Conservation (phyloP, 2,797 vertebrate species). For the Cryptoblepharus egeriae region DNA sequence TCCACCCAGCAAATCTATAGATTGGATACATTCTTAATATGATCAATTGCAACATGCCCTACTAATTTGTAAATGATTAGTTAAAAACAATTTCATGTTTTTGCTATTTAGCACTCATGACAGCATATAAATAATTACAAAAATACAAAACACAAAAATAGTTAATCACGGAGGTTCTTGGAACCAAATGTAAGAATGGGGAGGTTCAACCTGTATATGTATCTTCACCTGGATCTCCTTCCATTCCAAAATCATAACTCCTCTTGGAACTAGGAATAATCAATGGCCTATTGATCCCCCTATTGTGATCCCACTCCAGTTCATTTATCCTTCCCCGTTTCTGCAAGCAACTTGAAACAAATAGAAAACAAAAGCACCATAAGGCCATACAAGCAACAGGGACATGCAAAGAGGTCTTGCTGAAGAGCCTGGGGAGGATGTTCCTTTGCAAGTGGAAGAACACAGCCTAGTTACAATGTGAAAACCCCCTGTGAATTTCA, state of each 20-base stretch:
- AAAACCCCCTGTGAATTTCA: conserved; percentile 48
- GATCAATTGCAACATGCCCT: not conserved
- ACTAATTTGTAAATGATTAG: not conserved
- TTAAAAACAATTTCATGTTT: not conserved
- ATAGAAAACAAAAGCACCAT: not conserved
- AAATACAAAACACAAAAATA: too few relatives aligned
- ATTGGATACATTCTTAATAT: too few relatives aligned
- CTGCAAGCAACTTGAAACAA: not conserved
- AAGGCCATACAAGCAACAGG: not conserved
- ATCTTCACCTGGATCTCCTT: not conserved
- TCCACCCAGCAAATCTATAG: not conserved
- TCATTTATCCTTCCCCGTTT: not conserved
- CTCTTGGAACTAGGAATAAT: not conserved
- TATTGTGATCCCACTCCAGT: not conserved
- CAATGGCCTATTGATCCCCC: not conserved
- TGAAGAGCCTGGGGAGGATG: not conserved
- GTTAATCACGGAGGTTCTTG: too few relatives aligned
- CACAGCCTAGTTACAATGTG: not conserved
- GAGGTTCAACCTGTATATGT: too few relatives aligned
- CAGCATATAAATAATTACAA: not conserved
- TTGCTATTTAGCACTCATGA: not conserved
- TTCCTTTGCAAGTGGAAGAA: not conserved
- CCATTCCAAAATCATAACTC: not conserved
- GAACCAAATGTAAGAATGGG: too few relatives aligned
- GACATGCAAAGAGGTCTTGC: not conserved